phyloP scores from a whole-genome alignment of 1,140 invertebrate genomes.

The Drosophila jambulina region DNA sequence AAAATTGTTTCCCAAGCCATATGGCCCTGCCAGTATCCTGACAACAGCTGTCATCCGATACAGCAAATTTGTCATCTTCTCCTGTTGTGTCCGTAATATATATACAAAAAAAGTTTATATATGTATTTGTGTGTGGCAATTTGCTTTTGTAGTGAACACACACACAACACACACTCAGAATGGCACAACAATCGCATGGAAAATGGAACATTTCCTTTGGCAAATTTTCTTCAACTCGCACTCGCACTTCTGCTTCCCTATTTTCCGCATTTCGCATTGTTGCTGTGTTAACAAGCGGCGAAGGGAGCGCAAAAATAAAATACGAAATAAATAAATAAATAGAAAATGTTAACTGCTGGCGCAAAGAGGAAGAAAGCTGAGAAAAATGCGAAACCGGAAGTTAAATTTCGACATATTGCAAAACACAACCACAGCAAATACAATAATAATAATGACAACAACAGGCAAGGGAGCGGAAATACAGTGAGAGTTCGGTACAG shows the following conservation, averaged over 20 bases:
- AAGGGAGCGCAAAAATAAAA: slow-evolving; percentile 15
- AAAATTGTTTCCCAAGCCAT: not conserved
- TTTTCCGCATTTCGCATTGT: slow-evolving; percentile 22
- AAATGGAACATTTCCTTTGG: slow-evolving; percentile 74
- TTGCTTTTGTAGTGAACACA: slow-evolving; percentile 26
- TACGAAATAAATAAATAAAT: slow-evolving; percentile 15
- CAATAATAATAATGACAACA: slow-evolving; percentile 34
- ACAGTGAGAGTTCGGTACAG: not conserved
- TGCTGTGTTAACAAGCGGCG: slow-evolving; percentile 42
- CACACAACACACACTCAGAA: slow-evolving; percentile 9
- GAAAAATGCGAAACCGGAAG: slow-evolving; percentile 47
- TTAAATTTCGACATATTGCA: slow-evolving; percentile 75
- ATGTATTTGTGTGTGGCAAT: slow-evolving; percentile 27
- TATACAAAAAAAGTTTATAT: not conserved
- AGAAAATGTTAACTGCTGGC: slow-evolving; percentile 48
- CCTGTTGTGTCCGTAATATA: not conserved
- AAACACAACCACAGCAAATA: slow-evolving; percentile 60
- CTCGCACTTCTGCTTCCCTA: slow-evolving; percentile 1
- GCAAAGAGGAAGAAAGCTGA: not conserved
- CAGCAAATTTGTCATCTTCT: slow-evolving; percentile 43
- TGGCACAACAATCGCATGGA: slow-evolving; percentile 36
- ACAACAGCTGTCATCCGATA: slow-evolving; percentile 36
- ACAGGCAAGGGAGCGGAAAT: slow-evolving; percentile 19
- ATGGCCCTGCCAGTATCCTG: slow-evolving; percentile 7
- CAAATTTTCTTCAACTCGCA: slow-evolving; percentile 61